Evolutionary conservation across 2,797 vertebrate genomes (phyloP).

Genomic region (Buphagus erythrorhynchus): DNA sequence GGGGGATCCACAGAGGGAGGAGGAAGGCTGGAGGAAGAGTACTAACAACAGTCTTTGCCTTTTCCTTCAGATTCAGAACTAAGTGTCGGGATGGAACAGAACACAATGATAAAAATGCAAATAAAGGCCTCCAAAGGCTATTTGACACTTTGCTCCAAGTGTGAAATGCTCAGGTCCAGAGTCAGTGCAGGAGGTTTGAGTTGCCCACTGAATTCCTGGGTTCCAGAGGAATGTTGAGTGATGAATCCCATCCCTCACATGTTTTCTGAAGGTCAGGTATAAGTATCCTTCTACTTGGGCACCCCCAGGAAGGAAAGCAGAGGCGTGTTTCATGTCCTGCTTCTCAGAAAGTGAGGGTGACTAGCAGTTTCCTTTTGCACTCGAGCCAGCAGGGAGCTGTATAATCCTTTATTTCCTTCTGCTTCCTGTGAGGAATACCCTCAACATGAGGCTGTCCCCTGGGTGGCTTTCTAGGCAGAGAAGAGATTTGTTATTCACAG

Average conservation of each 20-base stretch:
- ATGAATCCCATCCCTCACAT: not conserved
- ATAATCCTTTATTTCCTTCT: not conserved
- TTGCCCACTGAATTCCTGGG: not conserved
- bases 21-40: not conserved
- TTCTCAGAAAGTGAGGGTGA: not conserved
- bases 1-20: not conserved
- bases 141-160: not conserved
- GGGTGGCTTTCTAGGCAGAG: not conserved
- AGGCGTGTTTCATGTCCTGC: not conserved
- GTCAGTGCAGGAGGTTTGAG: not conserved
- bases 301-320: not conserved
- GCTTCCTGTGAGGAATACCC: not conserved
- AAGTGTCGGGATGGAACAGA: not conserved
- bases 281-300: rapidly evolving
- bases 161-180: not conserved
- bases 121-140: not conserved
- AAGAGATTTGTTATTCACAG: not conserved
- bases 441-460: not conserved
- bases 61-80: not conserved
- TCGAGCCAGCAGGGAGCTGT: not conserved
- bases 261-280: not conserved
- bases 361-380: not conserved
- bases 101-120: not conserved
- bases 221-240: not conserved
- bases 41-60: not conserved